A percentile compares a stretch with the other conserved stretches of the same genome.
phyloP scores from a whole-genome alignment of 2,888 invertebrate species.

The Meteorus colon region DNA sequence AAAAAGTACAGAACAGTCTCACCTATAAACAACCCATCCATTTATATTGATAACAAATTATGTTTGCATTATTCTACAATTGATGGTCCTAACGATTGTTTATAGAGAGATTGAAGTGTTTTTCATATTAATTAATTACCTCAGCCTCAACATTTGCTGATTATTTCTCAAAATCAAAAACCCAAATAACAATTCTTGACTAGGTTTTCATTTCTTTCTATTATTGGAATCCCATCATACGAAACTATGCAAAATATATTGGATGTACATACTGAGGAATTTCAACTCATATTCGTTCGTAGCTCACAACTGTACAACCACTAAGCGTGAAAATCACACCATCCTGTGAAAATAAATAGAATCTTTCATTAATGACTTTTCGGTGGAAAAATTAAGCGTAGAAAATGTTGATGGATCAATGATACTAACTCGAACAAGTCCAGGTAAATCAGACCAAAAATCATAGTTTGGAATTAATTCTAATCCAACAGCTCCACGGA shows the following conservation, averaged over 20 bases:
- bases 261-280: constrained; percentile 16
- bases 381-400: background rate
- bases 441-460: constrained; percentile 83
- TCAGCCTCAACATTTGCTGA: background rate
- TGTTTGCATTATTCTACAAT: too few species aligned
- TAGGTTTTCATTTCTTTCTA: background rate
- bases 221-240: background rate
- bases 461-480: constrained; percentile 84
- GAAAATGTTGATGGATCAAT: background rate
- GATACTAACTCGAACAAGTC: constrained; percentile 79
- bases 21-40: too few species aligned
- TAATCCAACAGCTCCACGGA: constrained; percentile 82
- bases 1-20: too few species aligned
- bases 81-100: background rate
- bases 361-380: constrained; percentile 15
- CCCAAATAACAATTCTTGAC: background rate
- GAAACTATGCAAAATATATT: background rate
- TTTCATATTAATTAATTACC: too few species aligned
- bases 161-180: background rate
- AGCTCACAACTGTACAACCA: constrained; percentile 78
- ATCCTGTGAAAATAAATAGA: constrained; percentile 75
- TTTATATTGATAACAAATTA: too few species aligned
- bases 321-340: constrained; percentile 78
- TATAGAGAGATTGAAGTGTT: background rate
- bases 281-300: constrained; percentile 74